Conservation (phyloP, 2,888 invertebrate genomes). For the Caenorhabditis sinica region DNA sequence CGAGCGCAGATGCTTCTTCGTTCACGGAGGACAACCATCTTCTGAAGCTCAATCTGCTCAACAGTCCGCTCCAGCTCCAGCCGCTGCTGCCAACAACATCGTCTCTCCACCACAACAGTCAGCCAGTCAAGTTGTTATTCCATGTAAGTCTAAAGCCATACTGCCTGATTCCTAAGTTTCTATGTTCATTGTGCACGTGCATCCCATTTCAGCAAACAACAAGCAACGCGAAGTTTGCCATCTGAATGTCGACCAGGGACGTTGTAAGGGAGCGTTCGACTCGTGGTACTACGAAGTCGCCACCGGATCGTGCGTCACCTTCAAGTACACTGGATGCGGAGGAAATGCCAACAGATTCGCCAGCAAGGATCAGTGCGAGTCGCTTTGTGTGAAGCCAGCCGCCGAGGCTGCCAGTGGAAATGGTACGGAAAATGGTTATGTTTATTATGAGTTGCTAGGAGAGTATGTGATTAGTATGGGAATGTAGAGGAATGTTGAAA, state of each 20-base stretch:
- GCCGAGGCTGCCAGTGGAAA: slow-evolving; percentile 31
- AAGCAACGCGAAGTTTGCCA: slow-evolving; percentile 80
- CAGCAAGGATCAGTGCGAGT: slow-evolving; percentile 77
- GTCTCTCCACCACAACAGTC: slow-evolving; percentile 60
- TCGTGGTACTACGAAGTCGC: slow-evolving; percentile 81
- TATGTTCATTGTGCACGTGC: background rate
- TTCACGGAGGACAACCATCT: slow-evolving; percentile 66
- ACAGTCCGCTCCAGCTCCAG: slow-evolving; percentile 18
- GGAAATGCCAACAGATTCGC: slow-evolving; percentile 81
- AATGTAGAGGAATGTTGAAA: too few species aligned
- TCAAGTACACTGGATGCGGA: slow-evolving; percentile 83
- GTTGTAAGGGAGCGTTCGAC: slow-evolving; percentile 81
- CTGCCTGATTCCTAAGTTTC: background rate
- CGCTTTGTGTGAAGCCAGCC: slow-evolving; percentile 70
- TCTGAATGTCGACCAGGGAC: slow-evolving; percentile 79
- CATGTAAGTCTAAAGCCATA: slow-evolving; percentile 57
- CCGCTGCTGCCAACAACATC: slow-evolving; percentile 39
- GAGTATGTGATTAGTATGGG: background rate
- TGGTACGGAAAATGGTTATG: slow-evolving; percentile 29
- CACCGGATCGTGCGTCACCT: slow-evolving; percentile 79
- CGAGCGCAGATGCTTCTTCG: slow-evolving; percentile 75
- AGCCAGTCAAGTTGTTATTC: slow-evolving; percentile 58
- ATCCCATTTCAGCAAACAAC: slow-evolving; percentile 64
- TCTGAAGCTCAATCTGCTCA: slow-evolving; percentile 25
- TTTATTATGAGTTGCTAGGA: background rate